Base-by-base conservation (phyloP, 2,888 invertebrate genomes). In the Myopa tessellatipennis region DNA sequence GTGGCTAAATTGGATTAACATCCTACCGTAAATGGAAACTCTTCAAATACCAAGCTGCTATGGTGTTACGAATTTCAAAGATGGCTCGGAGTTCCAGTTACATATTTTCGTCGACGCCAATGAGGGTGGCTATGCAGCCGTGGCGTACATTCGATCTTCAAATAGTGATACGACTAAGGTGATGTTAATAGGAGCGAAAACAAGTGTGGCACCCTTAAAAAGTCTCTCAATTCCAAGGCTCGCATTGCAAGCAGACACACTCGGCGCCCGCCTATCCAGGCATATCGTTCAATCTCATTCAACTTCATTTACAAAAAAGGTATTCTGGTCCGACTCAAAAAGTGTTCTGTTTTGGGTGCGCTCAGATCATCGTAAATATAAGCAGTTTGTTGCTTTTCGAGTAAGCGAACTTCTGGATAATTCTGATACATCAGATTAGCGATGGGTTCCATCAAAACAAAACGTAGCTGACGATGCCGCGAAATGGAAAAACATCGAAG, bases 21-120 rank as follows among this genome's bases (percentile, higher is more conserved):
- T 80, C 7, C 61, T 85, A 10, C 80, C 80, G 1, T 61, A 79
- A 8, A 74, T 82, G 14, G 79, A 81, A 61, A 74, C 79, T 10
- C 34, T 83, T 4, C 52, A 74, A 12, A 82, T 84, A 12, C 82
- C 81, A 12, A 71, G 83, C 38, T 82, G 81, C 34, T 83, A 83
- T 10, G 71, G 74, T 14, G 14, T 61, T 3, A 74, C 78, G 7
- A 36, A 69, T 55, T 70, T 72, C 26, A 58, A 40, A 10, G 18
- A 16, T 16, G n/a, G n/a, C 58, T 16, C 58, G 4, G 58, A 58
- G 14, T 12, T 65, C 6, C 7, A 65, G 14, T 36, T n/a, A 36
- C 3, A 45, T 10, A 4, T 45, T 3, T 45, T 45, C 45, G 45
- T 45, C 3, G 61, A 14, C 26, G 61, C 61, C 16, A 61, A 3